Evolutionary conservation across 1,140 invertebrate genomes (phyloP).

Genomic region (Eumeta japonica): DNA sequence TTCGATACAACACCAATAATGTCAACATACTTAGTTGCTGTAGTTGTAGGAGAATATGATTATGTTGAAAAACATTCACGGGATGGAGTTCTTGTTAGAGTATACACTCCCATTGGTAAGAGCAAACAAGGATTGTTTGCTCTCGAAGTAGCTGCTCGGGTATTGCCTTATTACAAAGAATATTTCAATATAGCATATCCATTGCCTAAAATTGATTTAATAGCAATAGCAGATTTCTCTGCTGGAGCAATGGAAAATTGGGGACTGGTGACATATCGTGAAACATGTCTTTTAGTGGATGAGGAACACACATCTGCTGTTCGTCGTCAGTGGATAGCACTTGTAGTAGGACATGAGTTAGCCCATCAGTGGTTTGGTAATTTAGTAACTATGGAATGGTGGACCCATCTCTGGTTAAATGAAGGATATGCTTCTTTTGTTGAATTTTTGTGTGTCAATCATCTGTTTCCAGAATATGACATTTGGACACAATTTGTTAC

Average conservation of each 20-base stretch:
- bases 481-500: constrained; percentile 93
- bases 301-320: constrained; percentile 79
- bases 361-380: constrained; percentile 90
- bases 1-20: constrained; percentile 91
- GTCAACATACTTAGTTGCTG: constrained; percentile 94
- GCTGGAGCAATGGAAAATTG: constrained; percentile 96
- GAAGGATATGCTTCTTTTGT: constrained; percentile 92
- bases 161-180: constrained; percentile 89
- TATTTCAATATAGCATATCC: constrained; percentile 96
- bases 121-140: constrained; percentile 91
- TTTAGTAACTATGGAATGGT: constrained; percentile 90
- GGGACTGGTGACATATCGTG: constrained; percentile 74
- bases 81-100: constrained; percentile 83
- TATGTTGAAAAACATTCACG: constrained; percentile 79
- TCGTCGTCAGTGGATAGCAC: constrained; percentile 82
- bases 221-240: constrained; percentile 91
- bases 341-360: constrained; percentile 85
- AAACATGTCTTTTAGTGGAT: constrained; percentile 82
- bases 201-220: constrained; percentile 92
- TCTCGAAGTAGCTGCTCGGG: constrained; percentile 80
- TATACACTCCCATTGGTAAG: constrained; percentile 91
- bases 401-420: constrained; percentile 85
- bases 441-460: constrained; percentile 83
- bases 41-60: constrained; percentile 92
- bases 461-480: constrained; percentile 88